A percentile compares a stretch with the other conserved stretches of the same genome.
Evolutionary conservation across 92 coral and sea anemone genomes (phyloP).

Genomic region (Epizoanthus fatuus): DNA sequence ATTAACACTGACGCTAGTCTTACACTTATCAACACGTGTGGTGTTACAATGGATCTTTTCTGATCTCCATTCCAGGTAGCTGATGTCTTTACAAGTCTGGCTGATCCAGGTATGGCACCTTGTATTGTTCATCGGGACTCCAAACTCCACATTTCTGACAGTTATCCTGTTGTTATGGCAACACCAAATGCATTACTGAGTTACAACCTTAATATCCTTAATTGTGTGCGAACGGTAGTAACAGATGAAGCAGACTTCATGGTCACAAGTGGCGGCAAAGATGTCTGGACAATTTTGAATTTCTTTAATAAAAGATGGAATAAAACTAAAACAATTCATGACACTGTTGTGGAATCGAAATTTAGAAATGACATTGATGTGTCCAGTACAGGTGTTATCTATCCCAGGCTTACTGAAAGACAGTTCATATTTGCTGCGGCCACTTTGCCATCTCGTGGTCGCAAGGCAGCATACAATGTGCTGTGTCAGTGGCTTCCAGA

Average conservation of each 20-base stretch:
- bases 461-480: slow-evolving; percentile 80
- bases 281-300: slow-evolving; percentile 82
- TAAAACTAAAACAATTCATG: neutral
- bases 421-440: slow-evolving; percentile 98
- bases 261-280: slow-evolving; percentile 86
- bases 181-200: slow-evolving; percentile 86
- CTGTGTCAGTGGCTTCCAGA: slow-evolving; percentile 81
- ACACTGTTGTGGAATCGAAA: neutral
- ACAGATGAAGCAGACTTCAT: slow-evolving; percentile 94
- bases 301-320: slow-evolving; percentile 56
- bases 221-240: slow-evolving; percentile 71
- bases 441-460: slow-evolving; percentile 91
- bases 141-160: slow-evolving; percentile 66
- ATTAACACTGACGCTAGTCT: neutral
- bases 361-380: neutral
- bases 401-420: slow-evolving; percentile 38
- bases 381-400: neutral
- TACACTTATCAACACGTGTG: neutral
- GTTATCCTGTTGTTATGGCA: slow-evolving; percentile 87
- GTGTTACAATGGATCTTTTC: neutral
- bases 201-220: slow-evolving; percentile 72
- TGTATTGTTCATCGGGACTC: slow-evolving; percentile 87
- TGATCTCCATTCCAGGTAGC: slow-evolving; percentile 70
- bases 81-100: slow-evolving; percentile 74
- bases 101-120: slow-evolving; percentile 74